phyloP scores from a whole-genome alignment of 2,113 vertebrate species.

The Micromys minutus region DNA sequence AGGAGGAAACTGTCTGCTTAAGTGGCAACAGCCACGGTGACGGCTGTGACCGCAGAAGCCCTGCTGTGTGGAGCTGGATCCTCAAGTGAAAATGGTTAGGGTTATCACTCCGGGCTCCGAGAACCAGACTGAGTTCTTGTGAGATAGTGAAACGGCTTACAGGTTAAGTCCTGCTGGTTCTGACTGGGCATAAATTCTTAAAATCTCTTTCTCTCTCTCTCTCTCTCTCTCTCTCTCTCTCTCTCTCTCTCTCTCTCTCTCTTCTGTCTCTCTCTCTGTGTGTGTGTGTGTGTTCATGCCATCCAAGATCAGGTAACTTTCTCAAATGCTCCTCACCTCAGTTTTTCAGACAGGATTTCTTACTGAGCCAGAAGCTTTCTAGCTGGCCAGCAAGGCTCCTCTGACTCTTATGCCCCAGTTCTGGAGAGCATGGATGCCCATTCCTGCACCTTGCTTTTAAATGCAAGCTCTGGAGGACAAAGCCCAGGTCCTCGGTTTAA shows the following conservation, averaged over 20 bases:
- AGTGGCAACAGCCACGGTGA: constrained; percentile 23
- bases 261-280: too few species aligned
- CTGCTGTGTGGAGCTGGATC: not conserved
- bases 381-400: not conserved
- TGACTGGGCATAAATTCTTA: not conserved
- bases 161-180: not conserved
- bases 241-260: too few species aligned
- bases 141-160: constrained; percentile 12
- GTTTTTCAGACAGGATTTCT: not conserved
- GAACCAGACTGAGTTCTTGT: not conserved
- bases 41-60: not conserved
- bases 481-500: not conserved
- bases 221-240: too few species aligned
- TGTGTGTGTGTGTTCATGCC: not conserved
- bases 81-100: not conserved
- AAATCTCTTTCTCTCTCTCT: too few species aligned
- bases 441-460: not conserved
- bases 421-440: too few species aligned
- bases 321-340: not conserved
- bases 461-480: not conserved
- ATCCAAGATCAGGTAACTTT: not conserved
- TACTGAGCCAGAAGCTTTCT: too few species aligned
- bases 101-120: not conserved
- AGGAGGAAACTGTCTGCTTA: constrained; percentile 61
- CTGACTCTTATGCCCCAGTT: not conserved